Conservation (phyloP, 2,113 vertebrate species). For the Macroglossus sobrinus region DNA sequence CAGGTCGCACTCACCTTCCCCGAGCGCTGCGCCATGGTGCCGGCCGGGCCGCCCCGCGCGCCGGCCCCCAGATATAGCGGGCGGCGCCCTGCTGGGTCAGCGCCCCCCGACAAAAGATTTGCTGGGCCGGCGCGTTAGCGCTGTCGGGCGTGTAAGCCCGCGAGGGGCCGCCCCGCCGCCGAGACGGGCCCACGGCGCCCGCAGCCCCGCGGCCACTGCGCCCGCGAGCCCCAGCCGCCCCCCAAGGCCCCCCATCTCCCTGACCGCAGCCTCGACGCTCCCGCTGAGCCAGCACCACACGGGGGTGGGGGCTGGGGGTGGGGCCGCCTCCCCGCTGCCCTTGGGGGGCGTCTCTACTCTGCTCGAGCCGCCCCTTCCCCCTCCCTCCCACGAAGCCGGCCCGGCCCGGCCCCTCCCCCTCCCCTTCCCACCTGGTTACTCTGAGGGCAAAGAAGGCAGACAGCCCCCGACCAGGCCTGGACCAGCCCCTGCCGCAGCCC, state of each 20-base stretch:
- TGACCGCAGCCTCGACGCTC: background rate
- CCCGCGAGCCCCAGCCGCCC: no score
- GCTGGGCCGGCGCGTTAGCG: conserved; percentile 82
- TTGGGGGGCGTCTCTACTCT: background rate
- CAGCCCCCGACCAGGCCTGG: background rate
- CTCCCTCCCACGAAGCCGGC: no score
- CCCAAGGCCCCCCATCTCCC: background rate
- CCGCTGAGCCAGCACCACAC: background rate
- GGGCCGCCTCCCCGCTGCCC: background rate
- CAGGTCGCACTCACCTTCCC: conserved; percentile 89
- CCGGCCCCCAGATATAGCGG: conserved; percentile 82
- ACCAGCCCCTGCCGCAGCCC: background rate
- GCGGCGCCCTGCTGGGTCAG: conserved; percentile 47
- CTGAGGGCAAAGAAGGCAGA: background rate
- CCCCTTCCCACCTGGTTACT: background rate
- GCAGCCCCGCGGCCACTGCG: background rate
- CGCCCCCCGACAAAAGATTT: conserved; percentile 87
- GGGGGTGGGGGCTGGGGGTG: no score
- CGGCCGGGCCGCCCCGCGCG: conserved; percentile 63
- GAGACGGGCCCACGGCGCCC: background rate
- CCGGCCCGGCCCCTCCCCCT: background rate
- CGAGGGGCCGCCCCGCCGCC: background rate
- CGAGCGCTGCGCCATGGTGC: conserved; percentile 92
- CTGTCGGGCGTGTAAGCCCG: conserved; percentile 36
- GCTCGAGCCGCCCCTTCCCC: no score